Evolutionary conservation across 2,113 vertebrate genomes (phyloP).

Genomic region (Origma solitaria): DNA sequence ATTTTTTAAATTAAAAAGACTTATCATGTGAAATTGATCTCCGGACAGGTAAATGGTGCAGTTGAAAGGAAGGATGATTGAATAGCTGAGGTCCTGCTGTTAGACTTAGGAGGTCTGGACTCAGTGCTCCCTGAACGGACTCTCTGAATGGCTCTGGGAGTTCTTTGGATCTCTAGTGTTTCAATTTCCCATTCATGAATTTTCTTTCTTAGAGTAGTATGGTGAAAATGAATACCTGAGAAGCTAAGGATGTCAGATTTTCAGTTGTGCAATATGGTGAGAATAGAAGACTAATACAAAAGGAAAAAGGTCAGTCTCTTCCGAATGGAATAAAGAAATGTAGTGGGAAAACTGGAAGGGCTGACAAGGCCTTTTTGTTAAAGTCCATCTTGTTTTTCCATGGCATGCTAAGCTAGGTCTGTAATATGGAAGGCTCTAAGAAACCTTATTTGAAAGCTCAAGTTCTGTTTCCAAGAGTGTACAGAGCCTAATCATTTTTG

Average conservation of each 20-base stretch:
- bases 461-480: background rate
- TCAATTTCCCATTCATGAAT: conserved; percentile 50
- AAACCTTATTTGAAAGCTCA: background rate
- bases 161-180: background rate
- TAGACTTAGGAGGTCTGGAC: background rate
- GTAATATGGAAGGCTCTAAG: background rate
- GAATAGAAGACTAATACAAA: conserved; percentile 8
- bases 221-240: conserved; percentile 39
- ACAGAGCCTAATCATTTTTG: background rate
- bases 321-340: conserved; percentile 1
- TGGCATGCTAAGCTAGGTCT: background rate
- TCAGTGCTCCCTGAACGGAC: background rate
- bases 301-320: conserved; percentile 3
- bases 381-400: background rate
- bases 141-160: conserved; percentile 5
- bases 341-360: conserved; percentile 8
- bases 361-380: background rate
- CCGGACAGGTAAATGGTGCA: background rate
- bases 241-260: conserved; percentile 16
- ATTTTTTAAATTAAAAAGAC: background rate
- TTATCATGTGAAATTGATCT: conserved; percentile 29
- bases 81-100: conserved; percentile 14
- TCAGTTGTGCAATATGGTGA: background rate
- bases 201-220: conserved; percentile 30
- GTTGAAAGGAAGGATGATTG: conserved; percentile 26